These are phyloP conservation scores for Papilio demoleus DNA, from an alignment of 2,888 invertebrate genomes.

Conservation along the genomic window DNA sequence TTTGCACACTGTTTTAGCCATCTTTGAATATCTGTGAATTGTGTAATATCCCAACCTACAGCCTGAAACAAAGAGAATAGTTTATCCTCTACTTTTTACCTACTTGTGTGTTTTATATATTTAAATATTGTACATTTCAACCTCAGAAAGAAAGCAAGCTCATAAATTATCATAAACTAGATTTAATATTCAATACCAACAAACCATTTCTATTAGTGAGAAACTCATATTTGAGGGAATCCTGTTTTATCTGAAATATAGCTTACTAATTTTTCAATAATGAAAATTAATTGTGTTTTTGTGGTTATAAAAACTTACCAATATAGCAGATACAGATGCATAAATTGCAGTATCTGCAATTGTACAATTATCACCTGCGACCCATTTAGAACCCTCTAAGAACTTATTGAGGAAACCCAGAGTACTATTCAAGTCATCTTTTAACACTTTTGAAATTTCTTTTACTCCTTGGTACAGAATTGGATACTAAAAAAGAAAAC, in stretches of 20 bases:
- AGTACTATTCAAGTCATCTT: constrained; percentile 81
- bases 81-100: no score
- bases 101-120: no score
- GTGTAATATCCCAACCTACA: constrained; percentile 82
- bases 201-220: no score
- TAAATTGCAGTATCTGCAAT: constrained; percentile 86
- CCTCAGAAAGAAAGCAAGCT: no score
- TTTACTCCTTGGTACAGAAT: constrained; percentile 83
- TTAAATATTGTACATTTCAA: no score
- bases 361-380: constrained; percentile 84
- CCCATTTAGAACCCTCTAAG: constrained; percentile 83
- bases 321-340: constrained; percentile 81
- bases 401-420: constrained; percentile 85
- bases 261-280: no score
- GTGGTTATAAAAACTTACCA: constrained; percentile 67
- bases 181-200: no score
- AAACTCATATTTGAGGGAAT: no score
- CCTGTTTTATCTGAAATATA: no score
- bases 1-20: constrained; percentile 84
- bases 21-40: constrained; percentile 82
- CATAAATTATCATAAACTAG: no score
- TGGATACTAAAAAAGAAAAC: constrained; percentile 78
- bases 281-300: no score
- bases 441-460: constrained; percentile 79
- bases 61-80: constrained; percentile 66